Conservation (phyloP, 1,140 invertebrate species). For the Euwallacea similis region DNA sequence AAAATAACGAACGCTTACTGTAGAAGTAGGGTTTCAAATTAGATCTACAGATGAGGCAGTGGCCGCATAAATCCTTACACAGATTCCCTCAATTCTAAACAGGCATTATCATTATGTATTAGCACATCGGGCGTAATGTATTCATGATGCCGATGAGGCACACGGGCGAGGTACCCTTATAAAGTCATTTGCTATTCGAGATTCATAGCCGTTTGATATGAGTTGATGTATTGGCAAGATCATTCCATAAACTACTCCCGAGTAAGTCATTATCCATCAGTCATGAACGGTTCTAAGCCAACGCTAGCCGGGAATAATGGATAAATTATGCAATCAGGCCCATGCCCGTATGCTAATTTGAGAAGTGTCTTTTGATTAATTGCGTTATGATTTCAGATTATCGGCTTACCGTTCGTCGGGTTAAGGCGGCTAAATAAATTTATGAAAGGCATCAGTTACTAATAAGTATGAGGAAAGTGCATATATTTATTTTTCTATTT, state of each 20-base stretch:
- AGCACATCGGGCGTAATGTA: constrained; percentile 22
- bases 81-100: too few relatives aligned
- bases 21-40: too few relatives aligned
- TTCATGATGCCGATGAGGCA: constrained; percentile 19
- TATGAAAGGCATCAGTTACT: too few relatives aligned
- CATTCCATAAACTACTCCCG: constrained; percentile 42
- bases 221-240: constrained; percentile 44
- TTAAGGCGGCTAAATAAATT: too few relatives aligned
- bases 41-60: too few relatives aligned
- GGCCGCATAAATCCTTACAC: too few relatives aligned
- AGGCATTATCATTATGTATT: constrained; percentile 25
- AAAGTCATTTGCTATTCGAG: constrained; percentile 39
- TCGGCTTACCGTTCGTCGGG: constrained; percentile 22
- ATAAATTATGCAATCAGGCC: constrained; percentile 49
- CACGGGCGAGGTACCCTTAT: constrained; percentile 35
- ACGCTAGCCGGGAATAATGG: constrained; percentile 47
- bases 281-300: constrained; percentile 42
- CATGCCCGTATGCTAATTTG: constrained; percentile 48
- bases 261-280: constrained; percentile 49
- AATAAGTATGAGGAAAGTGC: too few relatives aligned
- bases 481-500: too few relatives aligned
- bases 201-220: constrained; percentile 40
- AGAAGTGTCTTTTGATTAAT: constrained; percentile 49
- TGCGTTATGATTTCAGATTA: constrained; percentile 52
- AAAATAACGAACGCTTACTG: too few relatives aligned